These are phyloP conservation scores for Hydractinia echinata DNA, from an alignment of 30 jellyfish, hydroid and myxozoan species.

Conservation along the genomic window DNA sequence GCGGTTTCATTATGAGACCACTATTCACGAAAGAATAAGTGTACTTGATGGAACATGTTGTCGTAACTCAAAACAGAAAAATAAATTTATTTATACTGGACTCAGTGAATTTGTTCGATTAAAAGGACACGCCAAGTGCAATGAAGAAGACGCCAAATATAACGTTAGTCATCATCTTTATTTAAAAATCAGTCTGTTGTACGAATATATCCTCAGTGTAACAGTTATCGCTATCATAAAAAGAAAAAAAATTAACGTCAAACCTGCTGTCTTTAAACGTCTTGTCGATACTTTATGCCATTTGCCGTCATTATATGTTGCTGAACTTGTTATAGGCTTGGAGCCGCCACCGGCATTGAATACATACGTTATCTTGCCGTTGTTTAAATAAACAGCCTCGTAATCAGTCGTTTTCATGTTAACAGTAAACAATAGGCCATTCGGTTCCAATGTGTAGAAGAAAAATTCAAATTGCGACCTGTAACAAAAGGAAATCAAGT, in stretches of 20 bases:
- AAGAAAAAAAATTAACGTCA: neutral
- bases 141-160: too few species aligned
- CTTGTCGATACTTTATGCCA: slow-evolving; percentile 44
- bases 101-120: too few species aligned
- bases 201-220: too few species aligned
- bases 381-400: slow-evolving; percentile 62
- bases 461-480: slow-evolving; percentile 67
- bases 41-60: too few species aligned
- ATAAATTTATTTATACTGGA: too few species aligned
- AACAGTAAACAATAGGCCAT: slow-evolving; percentile 55
- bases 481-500: neutral
- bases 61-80: too few species aligned
- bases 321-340: slow-evolving; percentile 29
- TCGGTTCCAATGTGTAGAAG: slow-evolving; percentile 56
- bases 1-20: too few species aligned
- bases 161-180: too few species aligned
- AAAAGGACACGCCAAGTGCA: too few species aligned
- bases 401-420: slow-evolving; percentile 43
- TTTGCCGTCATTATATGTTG: slow-evolving; percentile 73
- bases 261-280: slow-evolving; percentile 16
- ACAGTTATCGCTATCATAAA: too few species aligned
- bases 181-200: too few species aligned
- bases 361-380: slow-evolving; percentile 58
- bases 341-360: slow-evolving; percentile 96
- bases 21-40: too few species aligned